Percentiles rank a stretch among this genome's conserved stretches.
phyloP scores from a whole-genome alignment of 2,797 vertebrate genomes.

The Molossus molossus region DNA sequence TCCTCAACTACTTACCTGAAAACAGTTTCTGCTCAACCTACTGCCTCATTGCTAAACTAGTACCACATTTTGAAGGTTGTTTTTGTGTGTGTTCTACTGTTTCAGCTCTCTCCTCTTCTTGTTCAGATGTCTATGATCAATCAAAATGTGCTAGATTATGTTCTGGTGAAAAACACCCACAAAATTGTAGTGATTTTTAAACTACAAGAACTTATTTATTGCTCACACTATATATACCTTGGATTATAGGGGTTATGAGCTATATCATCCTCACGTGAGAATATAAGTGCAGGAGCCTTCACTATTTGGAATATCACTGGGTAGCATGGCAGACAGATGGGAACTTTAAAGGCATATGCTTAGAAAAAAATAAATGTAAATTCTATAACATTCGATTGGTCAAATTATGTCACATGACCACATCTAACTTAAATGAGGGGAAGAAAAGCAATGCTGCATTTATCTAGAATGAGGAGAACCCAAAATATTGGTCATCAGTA shows the following conservation, averaged over 20 bases:
- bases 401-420: neutral
- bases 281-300: neutral
- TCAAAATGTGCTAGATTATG: conserved; percentile 36
- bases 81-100: too few relatives aligned
- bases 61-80: neutral
- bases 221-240: neutral
- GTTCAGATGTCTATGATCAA: neutral
- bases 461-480: neutral
- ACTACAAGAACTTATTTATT: neutral
- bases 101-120: conserved; percentile 15
- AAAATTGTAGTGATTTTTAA: conserved; percentile 11
- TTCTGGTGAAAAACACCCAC: neutral
- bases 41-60: conserved; percentile 17
- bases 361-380: conserved; percentile 15
- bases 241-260: neutral
- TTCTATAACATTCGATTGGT: neutral
- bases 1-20: neutral
- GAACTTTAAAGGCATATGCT: neutral
- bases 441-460: neutral
- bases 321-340: neutral
- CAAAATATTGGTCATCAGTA: neutral
- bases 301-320: neutral
- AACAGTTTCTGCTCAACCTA: neutral
- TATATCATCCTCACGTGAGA: neutral
- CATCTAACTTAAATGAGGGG: neutral